A percentile compares a stretch with the other conserved stretches of the same genome.
These are phyloP conservation scores for Andrena fulva DNA, from an alignment of 2,888 invertebrate genomes.

Conservation along the genomic window DNA sequence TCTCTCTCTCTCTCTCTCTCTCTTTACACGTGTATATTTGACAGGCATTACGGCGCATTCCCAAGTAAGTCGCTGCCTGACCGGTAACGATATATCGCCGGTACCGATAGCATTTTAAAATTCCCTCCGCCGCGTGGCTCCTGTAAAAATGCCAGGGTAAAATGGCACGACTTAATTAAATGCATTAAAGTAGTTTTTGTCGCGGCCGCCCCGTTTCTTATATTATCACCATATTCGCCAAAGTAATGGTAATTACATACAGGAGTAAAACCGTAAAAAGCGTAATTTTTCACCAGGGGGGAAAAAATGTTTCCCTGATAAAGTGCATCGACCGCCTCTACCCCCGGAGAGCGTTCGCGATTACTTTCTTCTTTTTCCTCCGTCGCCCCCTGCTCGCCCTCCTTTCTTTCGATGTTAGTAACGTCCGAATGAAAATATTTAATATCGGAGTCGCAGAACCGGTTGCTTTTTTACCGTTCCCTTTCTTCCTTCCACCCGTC, in stretches of 20 bases:
- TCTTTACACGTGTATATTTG: conserved; percentile 7
- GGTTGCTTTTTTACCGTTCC: conserved; percentile 30
- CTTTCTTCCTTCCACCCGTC: not conserved
- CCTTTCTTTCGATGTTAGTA: conserved; percentile 13
- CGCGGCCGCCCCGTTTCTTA: conserved; percentile 47
- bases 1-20: too few species aligned
- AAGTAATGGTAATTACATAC: conserved; percentile 63
- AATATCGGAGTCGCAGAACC: conserved; percentile 21
- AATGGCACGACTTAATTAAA: conserved; percentile 67
- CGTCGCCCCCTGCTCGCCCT: not conserved
- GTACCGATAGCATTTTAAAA: conserved; percentile 60
- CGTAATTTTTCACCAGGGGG: conserved; percentile 48
- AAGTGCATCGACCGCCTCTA: conserved; percentile 25
- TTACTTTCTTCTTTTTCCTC: conserved; percentile 6
- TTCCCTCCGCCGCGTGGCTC: conserved; percentile 40
- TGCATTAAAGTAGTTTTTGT: conserved; percentile 66
- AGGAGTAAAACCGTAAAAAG: conserved; percentile 57
- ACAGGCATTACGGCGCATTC: conserved; percentile 30
- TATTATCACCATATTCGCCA: conserved; percentile 64
- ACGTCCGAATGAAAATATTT: conserved; percentile 54
- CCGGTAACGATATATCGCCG: conserved; percentile 38
- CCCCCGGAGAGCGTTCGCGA: conserved; percentile 12
- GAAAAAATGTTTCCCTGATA: conserved; percentile 50
- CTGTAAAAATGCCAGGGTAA: conserved; percentile 57
- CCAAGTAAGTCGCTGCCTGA: conserved; percentile 5